Conservation (phyloP, 35 echinoderm and acorn worm species). For the Lytechinus pictus region DNA sequence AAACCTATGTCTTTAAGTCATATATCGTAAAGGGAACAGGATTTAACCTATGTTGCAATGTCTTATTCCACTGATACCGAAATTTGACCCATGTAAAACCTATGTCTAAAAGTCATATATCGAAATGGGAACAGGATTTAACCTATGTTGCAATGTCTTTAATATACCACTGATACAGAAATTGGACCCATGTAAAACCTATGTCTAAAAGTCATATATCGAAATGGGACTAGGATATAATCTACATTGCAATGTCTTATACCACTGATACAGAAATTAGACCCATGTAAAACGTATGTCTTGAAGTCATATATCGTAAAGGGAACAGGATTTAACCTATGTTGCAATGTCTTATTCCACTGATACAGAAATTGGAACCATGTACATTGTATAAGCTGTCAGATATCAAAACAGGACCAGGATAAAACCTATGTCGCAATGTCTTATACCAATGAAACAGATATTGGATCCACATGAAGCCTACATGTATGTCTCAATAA, state of each 20-base stretch:
- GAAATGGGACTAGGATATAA: constrained; percentile 63
- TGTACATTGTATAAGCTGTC: constrained; percentile 50
- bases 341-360: constrained; percentile 50
- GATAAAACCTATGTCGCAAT: constrained; percentile 30
- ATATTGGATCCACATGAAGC: background rate
- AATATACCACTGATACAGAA: constrained; percentile 34
- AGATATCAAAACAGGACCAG: too few species aligned
- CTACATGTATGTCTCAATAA: constrained; percentile 65
- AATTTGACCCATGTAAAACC: background rate
- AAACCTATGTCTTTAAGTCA: constrained; percentile 63
- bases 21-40: too few species aligned
- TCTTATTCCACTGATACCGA: constrained; percentile 44
- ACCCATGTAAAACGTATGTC: background rate
- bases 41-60: background rate
- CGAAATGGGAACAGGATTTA: constrained; percentile 65
- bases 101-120: constrained; percentile 75
- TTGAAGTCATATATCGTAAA: constrained; percentile 64
- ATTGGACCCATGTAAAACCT: constrained; percentile 18
- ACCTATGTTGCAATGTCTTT: constrained; percentile 71
- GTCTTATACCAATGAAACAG: constrained; percentile 51
- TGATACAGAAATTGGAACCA: background rate
- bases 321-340: background rate
- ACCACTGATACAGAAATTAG: background rate
- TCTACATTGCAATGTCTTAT: constrained; percentile 69
- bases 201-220: constrained; percentile 72